phyloP scores from a whole-genome alignment of 2,797 vertebrate species.

The Halcyon chelicuti region DNA sequence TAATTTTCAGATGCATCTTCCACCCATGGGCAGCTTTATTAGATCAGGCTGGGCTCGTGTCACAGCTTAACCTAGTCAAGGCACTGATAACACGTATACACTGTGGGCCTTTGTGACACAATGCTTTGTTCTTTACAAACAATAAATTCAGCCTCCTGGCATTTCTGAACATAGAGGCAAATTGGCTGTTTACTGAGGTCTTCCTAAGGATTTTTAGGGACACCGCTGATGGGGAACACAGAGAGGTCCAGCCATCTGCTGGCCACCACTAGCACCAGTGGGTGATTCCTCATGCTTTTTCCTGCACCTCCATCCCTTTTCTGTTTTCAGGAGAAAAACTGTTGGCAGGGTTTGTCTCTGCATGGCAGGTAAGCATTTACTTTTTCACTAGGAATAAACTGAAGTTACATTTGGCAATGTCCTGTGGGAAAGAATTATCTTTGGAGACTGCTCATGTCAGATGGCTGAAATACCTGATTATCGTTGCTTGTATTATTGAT shows the following conservation, averaged over 20 bases:
- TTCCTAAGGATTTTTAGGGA: not conserved
- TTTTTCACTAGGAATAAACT: slow-evolving; percentile 39
- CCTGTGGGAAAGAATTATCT: slow-evolving; percentile 62
- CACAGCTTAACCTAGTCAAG: not conserved
- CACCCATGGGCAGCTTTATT: not conserved
- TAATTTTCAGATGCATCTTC: not conserved
- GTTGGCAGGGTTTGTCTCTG: not conserved
- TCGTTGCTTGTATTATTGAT: slow-evolving; percentile 64
- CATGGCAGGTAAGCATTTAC: not conserved
- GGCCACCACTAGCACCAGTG: not conserved
- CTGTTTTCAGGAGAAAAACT: not conserved
- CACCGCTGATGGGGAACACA: not conserved
- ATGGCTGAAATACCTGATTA: slow-evolving; percentile 62
- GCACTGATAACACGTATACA: not conserved
- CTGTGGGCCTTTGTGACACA: not conserved
- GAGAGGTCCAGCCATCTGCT: not conserved
- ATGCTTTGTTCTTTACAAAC: not conserved
- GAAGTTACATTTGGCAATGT: slow-evolving; percentile 33
- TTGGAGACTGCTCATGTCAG: slow-evolving; percentile 61
- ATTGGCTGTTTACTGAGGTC: not conserved
- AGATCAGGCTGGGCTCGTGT: not conserved
- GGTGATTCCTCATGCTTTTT: not conserved
- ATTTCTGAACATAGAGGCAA: not conserved
- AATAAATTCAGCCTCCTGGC: not conserved
- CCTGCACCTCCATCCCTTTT: not conserved